Evolutionary conservation across 1,140 invertebrate genomes (phyloP).

Genomic region (Metaphire vulgaris): DNA sequence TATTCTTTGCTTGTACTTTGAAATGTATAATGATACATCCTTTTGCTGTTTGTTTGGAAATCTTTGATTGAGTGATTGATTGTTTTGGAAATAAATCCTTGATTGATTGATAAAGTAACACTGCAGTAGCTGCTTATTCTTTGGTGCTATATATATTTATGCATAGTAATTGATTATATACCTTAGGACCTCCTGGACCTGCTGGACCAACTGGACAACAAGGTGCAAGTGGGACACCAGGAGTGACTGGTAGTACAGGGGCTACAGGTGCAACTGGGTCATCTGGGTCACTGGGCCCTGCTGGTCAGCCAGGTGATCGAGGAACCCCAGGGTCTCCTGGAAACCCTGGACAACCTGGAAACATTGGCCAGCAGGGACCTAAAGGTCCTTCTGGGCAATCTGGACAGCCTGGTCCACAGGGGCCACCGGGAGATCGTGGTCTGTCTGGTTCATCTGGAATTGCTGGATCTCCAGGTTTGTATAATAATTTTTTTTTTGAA

Average conservation of each 20-base stretch:
- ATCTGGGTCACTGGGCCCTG: not conserved
- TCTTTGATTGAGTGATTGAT: too few relatives aligned
- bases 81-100: too few relatives aligned
- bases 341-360: constrained; percentile 19
- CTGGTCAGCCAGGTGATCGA: not conserved
- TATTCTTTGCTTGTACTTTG: too few relatives aligned
- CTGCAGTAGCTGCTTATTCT: too few relatives aligned
- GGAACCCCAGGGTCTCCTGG: constrained; percentile 11
- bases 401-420: constrained; percentile 53
- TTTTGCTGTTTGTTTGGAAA: too few relatives aligned
- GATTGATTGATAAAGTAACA: too few relatives aligned
- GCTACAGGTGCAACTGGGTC: constrained; percentile 3
- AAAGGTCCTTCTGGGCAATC: constrained; percentile 50
- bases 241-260: constrained; percentile 4
- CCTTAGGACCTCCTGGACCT: constrained; percentile 11
- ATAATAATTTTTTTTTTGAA: too few relatives aligned
- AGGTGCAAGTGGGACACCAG: not conserved
- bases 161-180: too few relatives aligned
- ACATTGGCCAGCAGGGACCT: constrained; percentile 13
- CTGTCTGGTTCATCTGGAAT: constrained; percentile 3
- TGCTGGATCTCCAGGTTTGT: constrained; percentile 9
- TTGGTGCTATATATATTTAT: too few relatives aligned
- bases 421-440: not conserved
- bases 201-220: constrained; percentile 6
- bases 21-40: too few relatives aligned